Evolutionary conservation across 2,888 invertebrate species (phyloP), one percentile per base, ranked within the genome.

Genomic region (Temnothorax unifasciatus): DNA sequence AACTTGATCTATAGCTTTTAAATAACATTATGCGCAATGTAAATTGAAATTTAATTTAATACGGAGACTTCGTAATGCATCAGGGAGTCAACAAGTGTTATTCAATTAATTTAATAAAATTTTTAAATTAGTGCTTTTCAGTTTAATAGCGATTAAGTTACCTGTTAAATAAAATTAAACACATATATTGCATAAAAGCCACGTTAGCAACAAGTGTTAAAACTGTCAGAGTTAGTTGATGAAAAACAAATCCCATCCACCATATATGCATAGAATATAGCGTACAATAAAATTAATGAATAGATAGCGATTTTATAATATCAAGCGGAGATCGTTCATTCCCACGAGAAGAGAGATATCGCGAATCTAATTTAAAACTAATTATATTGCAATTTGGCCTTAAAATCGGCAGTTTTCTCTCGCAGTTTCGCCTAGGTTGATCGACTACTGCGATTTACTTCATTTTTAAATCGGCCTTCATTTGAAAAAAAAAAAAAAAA

Each of bases 201-300:
- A 25, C 18, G 54, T 59, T 61, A 59, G 6, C 38, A 6, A 81
- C 8, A 79, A 59, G 38, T 73, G 18, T 38, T 69, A 71, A 47
- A 79, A 47, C 21, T 47, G 5, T 21, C 21, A 21, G 11, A 79
- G 83, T 90, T 87, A 88, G 87, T 89, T 74, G 73, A 38, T 41
- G 50, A 64, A 74, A n/a, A 75, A 47, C 81, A 86, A 83, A 87
- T 92, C 91, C 92, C 92, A 92, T 92, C 88, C 92, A 92, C 92
- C 92, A 90, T 84, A 69, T 71, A 83, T 66, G 52, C n/a, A 79
- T 71, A 61, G 13, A n/a, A 54, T 76, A 57, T 59, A 59, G 71
- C 47, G 38, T 81, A 79, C 73, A 81, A 59, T 21, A n/a, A 71
- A 44, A 18, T 21, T 4, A 41, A 71, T 15, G 9, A 57, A 15